phyloP scores from a whole-genome alignment of 2,113 vertebrate genomes.

The Sinocyclocheilus maitianheensis region DNA sequence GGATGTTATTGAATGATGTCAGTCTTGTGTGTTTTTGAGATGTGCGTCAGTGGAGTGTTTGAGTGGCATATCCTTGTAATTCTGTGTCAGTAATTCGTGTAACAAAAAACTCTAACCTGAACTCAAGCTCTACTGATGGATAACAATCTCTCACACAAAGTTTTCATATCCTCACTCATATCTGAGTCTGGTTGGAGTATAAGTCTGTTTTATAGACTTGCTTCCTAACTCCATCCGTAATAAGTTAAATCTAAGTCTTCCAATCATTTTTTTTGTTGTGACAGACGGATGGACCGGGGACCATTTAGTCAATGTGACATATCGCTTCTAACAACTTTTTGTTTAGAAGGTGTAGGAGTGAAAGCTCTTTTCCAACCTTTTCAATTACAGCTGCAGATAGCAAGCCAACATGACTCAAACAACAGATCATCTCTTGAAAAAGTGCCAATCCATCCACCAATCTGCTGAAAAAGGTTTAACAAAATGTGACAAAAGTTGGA shows the following conservation, averaged over 20 bases:
- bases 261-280: not conserved
- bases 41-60: not conserved
- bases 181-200: not conserved
- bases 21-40: not conserved
- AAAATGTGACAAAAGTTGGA: not conserved
- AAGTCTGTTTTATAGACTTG: not conserved
- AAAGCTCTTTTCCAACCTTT: not conserved
- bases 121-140: not conserved
- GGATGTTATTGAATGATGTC: slow-evolving; percentile 20
- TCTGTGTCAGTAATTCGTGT: not conserved
- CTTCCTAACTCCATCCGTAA: not conserved
- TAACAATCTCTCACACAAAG: not conserved
- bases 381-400: slow-evolving; percentile 23
- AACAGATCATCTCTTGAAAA: not conserved
- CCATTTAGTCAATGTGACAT: not conserved
- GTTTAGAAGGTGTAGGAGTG: not conserved
- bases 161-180: not conserved
- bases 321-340: not conserved
- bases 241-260: not conserved
- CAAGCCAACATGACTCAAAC: not conserved
- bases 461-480: not conserved
- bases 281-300: not conserved
- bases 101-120: not conserved
- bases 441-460: not conserved
- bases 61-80: not conserved